phyloP scores from a whole-genome alignment of 2,113 vertebrate genomes.

The Hippotragus niger region DNA sequence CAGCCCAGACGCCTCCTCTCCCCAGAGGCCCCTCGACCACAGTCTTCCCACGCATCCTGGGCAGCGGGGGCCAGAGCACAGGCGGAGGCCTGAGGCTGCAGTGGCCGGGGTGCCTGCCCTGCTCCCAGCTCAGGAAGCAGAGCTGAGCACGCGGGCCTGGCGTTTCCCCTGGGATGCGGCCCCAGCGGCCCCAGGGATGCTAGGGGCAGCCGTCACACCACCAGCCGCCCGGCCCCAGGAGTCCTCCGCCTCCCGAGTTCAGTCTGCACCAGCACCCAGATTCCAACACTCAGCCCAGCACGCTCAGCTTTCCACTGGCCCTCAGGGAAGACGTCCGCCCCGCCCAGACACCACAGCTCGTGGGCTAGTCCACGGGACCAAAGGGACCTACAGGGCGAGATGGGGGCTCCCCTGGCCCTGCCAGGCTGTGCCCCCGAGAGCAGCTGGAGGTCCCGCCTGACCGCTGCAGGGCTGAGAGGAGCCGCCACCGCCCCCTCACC shows the following conservation, averaged over 20 bases:
- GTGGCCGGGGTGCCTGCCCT: not conserved
- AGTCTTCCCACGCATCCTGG: not conserved
- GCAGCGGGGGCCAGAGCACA: not conserved
- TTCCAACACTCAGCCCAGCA: not conserved
- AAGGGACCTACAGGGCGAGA: too few species aligned
- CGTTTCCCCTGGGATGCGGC: fast-evolving
- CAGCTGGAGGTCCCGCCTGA: not conserved
- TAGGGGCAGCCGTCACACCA: fast-evolving
- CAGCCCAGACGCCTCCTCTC: not conserved
- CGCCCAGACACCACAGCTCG: not conserved
- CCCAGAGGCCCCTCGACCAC: fast-evolving
- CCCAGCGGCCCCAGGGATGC: fast-evolving
- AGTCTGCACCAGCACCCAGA: not conserved
- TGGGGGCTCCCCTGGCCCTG: not conserved
- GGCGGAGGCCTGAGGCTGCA: not conserved
- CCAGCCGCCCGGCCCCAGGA: not conserved
- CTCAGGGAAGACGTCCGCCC: not conserved
- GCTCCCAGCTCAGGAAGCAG: not conserved
- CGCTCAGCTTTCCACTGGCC: not conserved
- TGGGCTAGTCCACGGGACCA: not conserved
- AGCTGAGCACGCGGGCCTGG: fast-evolving
- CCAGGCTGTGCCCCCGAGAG: not conserved
- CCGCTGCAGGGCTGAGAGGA: fast-evolving
- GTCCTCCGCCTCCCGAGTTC: not conserved
- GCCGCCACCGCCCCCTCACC: fast-evolving